phyloP scores from a whole-genome alignment of 2,888 invertebrate genomes.

The Tanytarsus gracilentus region DNA sequence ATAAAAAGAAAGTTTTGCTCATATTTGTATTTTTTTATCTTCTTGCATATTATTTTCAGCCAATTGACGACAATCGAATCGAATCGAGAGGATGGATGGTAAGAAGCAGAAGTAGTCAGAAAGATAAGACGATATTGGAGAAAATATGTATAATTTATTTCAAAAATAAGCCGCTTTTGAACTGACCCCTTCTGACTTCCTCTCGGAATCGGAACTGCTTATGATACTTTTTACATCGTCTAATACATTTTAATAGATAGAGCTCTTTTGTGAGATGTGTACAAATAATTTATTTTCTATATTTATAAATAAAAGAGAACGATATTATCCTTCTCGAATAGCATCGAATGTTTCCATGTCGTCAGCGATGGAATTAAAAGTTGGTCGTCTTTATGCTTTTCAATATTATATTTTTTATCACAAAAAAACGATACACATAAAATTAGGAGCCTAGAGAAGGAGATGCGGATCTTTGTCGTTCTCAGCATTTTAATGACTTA shows the following conservation, averaged over 20 bases:
- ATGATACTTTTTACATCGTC: conserved; percentile 20
- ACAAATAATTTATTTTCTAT: conserved; percentile 21
- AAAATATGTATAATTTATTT: conserved; percentile 26
- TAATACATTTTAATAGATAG: conserved; percentile 28
- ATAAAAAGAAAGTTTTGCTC: background rate
- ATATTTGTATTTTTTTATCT: background rate
- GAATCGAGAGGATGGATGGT: background rate
- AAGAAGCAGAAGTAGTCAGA: background rate
- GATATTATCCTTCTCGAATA: background rate
- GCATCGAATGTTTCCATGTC: background rate
- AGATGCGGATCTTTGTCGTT: background rate
- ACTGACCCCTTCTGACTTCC: conserved; percentile 25
- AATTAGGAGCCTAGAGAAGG: background rate
- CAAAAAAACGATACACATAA: background rate
- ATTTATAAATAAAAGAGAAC: background rate
- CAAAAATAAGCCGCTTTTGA: conserved; percentile 27
- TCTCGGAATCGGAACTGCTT: conserved; percentile 1
- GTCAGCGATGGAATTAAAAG: conserved; percentile 11
- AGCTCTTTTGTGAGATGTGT: too few relatives aligned
- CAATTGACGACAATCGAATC: background rate
- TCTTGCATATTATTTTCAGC: background rate
- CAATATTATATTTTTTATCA: background rate
- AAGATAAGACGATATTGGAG: background rate
- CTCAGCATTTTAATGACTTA: conserved; percentile 23
- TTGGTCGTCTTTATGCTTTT: background rate